Evolutionary conservation across 2,888 invertebrate genomes (phyloP), one percentile per base, ranked within the genome.

Genomic region (Lepeophtheirus nordmannii): DNA sequence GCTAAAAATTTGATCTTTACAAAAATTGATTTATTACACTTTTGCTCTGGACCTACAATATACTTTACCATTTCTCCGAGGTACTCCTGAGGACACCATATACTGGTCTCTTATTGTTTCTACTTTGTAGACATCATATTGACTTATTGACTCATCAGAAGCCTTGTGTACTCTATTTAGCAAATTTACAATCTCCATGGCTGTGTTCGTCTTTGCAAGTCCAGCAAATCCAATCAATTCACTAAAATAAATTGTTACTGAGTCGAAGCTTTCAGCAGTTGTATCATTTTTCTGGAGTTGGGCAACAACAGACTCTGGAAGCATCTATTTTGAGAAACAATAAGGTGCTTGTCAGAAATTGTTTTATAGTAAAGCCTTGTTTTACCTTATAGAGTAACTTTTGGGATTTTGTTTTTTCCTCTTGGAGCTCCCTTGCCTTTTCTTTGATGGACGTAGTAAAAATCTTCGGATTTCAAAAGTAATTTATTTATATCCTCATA

Each of bases 121-220:
- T 30, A 63, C 63, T 56, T 63, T 63, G 56, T 63, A 63, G 5
- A 63, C 63, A 23, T 63, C 63, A 38, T 56, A 38, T n/a, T 63
- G 56, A 38, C 53, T 53, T 37, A 63, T 63, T 9, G 22, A 20
- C 20, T 46, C 14, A 37, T 63, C 63, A 17, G 30, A 23, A 7
- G 17, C 38, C 7, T 46, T 46, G 23, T 63, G 53, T 9, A 63
- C 22, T 10, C 22, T 38, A 23, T 63, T 63, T 11, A 63, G 37
- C 22, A 63, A 56, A 14, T 56, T 46, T n/a, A 63, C 63, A 46
- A 63, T 30, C 38, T 63, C 56, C 53, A 63, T 46, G 22, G 63
- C 63, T 30, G 41, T 63, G 23, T 53, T 46, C 20, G 12, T 63
- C n/a, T 56, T 46, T 20, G 53, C 23, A 11, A 63, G 22, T 9